Evolutionary conservation across 1,140 invertebrate species (phyloP).

Genomic region (Notospermus geniculatus): DNA sequence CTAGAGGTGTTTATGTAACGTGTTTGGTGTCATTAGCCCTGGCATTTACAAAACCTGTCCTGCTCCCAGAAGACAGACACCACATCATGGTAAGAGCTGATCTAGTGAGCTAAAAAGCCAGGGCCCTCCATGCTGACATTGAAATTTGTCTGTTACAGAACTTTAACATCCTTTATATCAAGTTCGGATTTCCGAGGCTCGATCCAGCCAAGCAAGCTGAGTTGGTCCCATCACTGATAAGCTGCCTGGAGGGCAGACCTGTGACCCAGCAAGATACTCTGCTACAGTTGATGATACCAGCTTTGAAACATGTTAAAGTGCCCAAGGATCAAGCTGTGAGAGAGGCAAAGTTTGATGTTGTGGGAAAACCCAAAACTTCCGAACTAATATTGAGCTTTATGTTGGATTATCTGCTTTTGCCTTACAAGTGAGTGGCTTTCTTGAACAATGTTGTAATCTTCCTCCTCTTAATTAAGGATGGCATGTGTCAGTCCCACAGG

Average conservation of each 20-base stretch:
- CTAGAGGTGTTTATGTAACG: too few species aligned
- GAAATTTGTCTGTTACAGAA: constrained; percentile 67
- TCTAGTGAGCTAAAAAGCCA: too few species aligned
- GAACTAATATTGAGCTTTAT: constrained; percentile 74
- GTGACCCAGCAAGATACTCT: constrained; percentile 80
- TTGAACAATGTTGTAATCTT: too few species aligned
- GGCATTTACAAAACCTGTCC: too few species aligned
- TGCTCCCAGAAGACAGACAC: too few species aligned
- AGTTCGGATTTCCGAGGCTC: constrained; percentile 83
- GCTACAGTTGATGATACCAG: constrained; percentile 75
- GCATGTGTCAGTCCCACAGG: too few species aligned
- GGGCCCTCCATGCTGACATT: constrained; percentile 1
- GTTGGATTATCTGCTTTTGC: constrained; percentile 78
- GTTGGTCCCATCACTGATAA: constrained; percentile 73
- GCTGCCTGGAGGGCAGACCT: constrained; percentile 77
- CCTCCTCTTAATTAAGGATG: too few species aligned
- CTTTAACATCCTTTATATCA: constrained; percentile 91
- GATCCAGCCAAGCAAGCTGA: constrained; percentile 72
- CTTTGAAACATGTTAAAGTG: constrained; percentile 70
- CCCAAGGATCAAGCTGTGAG: constrained; percentile 66
- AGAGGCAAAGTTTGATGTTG: constrained; percentile 63
- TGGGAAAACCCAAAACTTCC: constrained; percentile 66
- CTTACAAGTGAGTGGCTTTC: constrained; percentile 70
- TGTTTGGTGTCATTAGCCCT: too few species aligned
- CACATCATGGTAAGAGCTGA: too few species aligned